Percentiles rank a stretch among this genome's conserved stretches.
Conservation (phyloP, 2,888 invertebrate genomes). For the Rutpela maculata region DNA sequence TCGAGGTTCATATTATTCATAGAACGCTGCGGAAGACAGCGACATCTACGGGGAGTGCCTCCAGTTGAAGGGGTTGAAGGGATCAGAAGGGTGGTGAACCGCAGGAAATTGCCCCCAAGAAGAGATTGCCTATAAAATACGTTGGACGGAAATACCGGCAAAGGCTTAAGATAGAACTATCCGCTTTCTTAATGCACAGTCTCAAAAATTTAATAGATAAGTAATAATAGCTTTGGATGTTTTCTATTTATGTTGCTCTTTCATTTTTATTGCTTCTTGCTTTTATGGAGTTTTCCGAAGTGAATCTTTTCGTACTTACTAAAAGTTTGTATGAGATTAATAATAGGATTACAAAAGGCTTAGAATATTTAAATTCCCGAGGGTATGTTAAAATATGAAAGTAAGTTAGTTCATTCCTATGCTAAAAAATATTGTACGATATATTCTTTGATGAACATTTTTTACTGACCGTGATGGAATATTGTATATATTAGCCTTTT, state of each 20-base stretch:
- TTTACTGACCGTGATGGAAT: background rate
- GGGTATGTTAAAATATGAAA: background rate
- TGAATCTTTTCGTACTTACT: slow-evolving; percentile 4
- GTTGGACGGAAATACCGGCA: slow-evolving; percentile 33
- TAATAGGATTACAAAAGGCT: background rate
- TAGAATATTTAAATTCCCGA: background rate
- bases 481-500: background rate
- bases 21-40: slow-evolving; percentile 66
- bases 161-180: slow-evolving; percentile 25
- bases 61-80: slow-evolving; percentile 4
- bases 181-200: slow-evolving; percentile 21
- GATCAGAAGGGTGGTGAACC: slow-evolving; percentile 9
- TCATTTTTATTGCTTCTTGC: background rate
- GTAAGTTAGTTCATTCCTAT: background rate
- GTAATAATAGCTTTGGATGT: slow-evolving; percentile 3
- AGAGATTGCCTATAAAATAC: slow-evolving; percentile 37
- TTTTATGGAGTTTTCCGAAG: background rate
- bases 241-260: background rate
- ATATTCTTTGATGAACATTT: background rate
- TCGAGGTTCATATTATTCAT: slow-evolving; percentile 66
- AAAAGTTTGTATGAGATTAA: background rate
- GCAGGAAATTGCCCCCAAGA: slow-evolving; percentile 31
- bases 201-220: slow-evolving; percentile 20
- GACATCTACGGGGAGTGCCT: slow-evolving; percentile 63
- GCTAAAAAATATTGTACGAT: background rate